Conservation (phyloP, 2,797 vertebrate species). For the Molothrus ater region DNA sequence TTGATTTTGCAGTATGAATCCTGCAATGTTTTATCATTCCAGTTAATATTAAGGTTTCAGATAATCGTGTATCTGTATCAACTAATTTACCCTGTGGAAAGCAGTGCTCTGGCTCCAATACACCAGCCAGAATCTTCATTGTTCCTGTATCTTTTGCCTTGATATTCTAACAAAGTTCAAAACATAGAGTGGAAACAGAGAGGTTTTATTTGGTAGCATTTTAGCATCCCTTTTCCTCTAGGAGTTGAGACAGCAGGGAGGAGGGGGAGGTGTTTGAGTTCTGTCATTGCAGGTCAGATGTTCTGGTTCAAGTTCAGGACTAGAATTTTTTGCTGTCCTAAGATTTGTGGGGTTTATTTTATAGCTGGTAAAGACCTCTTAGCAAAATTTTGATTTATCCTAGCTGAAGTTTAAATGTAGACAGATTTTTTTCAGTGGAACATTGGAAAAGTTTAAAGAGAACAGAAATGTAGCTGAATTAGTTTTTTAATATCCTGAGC, state of each 20-base stretch:
- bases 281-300: not conserved
- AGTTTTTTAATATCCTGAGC: not conserved
- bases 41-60: not conserved
- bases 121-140: not conserved
- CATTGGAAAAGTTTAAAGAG: not conserved
- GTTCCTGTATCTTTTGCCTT: not conserved
- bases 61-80: not conserved
- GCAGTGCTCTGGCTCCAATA: not conserved
- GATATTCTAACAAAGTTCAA: not conserved
- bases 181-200: not conserved
- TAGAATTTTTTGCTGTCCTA: not conserved
- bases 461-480: not conserved
- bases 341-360: not conserved
- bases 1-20: not conserved
- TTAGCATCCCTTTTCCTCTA: not conserved
- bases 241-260: not conserved
- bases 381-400: not conserved
- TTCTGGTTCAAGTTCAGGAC: constrained; percentile 5
- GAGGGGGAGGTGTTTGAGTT: not conserved
- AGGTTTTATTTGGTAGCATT: not conserved
- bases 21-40: not conserved
- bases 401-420: not conserved
- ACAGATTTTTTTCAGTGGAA: not conserved
- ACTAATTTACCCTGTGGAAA: not conserved
- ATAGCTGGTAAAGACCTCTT: not conserved